Evolutionary conservation across 2,888 invertebrate species (phyloP), one percentile per base, ranked within the genome.

Genomic region (Dicycla oo): DNA sequence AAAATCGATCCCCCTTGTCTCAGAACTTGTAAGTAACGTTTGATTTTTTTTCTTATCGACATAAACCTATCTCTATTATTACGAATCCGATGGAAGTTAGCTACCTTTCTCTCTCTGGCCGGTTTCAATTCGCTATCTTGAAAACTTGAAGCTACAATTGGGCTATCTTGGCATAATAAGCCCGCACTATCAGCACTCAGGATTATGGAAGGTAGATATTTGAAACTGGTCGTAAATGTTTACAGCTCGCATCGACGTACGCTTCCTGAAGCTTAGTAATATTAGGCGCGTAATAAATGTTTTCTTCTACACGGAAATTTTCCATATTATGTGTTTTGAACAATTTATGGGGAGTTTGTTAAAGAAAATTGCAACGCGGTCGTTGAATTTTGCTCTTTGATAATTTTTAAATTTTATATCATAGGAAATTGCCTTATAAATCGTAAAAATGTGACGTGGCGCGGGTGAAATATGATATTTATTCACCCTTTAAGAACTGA

Each of bases 1-100:
- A 92, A 99, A 99, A 96, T 99, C 99, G 67, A 99, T 99, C 91
- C 99, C 99, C 47, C 97, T 99, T 91, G 99, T 99, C 89, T 99
- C 99, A 78, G 99, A 99, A 96, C 97, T 99, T 98, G 99, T 99
- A 97, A 98, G 99, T 97, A 91, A 77, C 79, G 69, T 84, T 91
- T 78, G 78, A 85, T 62, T 82, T 82, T 34, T 82, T 81, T 75
- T 65, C 58, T 71, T 77, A 81, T 75, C 68, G 64, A 73, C 75
- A 73, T 60, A 61, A 71, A 81, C 63, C 75, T 75, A 73, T 75
- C 80, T 81, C 62, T 81, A 76, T 87, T 86, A 89, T 89, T 90
- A 90, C 90, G 84, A 88, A 87, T 90, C 90, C 90, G 91, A 91
- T 91, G 91, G 89, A 89, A 93, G 88, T 91, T 90, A 91, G 91